Base-by-base conservation (phyloP, 2,113 vertebrate species). In the Oreochromis niloticus region DNA sequence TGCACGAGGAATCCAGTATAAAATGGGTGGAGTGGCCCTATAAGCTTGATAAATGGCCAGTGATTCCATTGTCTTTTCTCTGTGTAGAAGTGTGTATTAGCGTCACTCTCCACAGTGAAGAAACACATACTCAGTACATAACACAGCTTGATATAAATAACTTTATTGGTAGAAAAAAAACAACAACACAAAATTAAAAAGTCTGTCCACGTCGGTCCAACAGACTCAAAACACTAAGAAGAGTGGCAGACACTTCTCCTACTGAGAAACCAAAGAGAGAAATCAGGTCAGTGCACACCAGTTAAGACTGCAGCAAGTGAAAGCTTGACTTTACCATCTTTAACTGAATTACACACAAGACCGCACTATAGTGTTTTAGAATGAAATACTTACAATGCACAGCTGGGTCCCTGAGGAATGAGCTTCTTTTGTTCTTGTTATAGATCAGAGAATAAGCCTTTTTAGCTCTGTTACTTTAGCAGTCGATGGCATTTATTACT, bases 191-290 rank as follows among this genome's bases (percentile, higher is more conserved):
- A 75, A 75, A 48, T 75, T 75, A 48, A 79, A 82, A 79, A 8
- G 54, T 63, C 39, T 59, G 27, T 52, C 55, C 61, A 66, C 39
- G 61, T 39, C 3, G 17, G 86, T 91, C 87, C 63, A 78, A 78
- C 57, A 78, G 81, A 86, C 80, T 89, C 61, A 93, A 90, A 92
- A 82, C 27, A 84, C 83, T 85, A 84, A 88, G 84, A 85, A 63
- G 88, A 86, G 54, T 10, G 6, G 92, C 41, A 87, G 92, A 93
- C 52, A 87, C 83, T 87, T 89, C 84, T 66, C 91, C 91, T 92
- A 91, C 87, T 93, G 91, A 92, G 89, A 89, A 91, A 93, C 82
- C 91, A 94, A 85, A 95, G 81, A 93, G 61, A 94, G 22, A 30
- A 88, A 85, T 91, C 55, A 92, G 82, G 79, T 89, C 81, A 93